Evolutionary conservation across 1,140 invertebrate species (phyloP).

Genomic region (Aethina tumida): DNA sequence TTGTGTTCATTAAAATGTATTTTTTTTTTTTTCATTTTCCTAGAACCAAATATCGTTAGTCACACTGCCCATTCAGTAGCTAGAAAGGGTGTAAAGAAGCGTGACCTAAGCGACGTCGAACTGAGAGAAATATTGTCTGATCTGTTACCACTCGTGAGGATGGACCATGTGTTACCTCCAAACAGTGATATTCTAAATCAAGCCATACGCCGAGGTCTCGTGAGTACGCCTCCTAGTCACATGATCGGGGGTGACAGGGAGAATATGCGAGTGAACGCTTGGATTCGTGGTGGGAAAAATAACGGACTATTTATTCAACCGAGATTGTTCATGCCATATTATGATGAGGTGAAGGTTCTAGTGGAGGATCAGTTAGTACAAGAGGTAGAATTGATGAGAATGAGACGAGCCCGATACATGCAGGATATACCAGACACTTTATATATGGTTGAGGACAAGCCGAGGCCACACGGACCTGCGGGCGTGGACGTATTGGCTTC

Average conservation of each 20-base stretch:
- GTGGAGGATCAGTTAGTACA: constrained; percentile 76
- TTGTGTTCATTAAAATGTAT: background rate
- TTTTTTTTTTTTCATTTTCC: constrained; percentile 18
- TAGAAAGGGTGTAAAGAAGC: constrained; percentile 73
- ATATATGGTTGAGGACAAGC: constrained; percentile 74
- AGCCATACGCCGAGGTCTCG: constrained; percentile 73
- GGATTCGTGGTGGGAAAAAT: constrained; percentile 69
- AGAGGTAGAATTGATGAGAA: constrained; percentile 64
- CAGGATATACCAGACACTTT: constrained; percentile 84
- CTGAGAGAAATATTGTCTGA: constrained; percentile 78
- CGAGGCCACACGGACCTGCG: constrained; percentile 43
- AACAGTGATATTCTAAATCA: constrained; percentile 70
- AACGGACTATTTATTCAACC: constrained; percentile 77
- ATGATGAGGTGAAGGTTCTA: constrained; percentile 85
- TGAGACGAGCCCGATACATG: constrained; percentile 52
- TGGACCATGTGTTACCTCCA: constrained; percentile 81
- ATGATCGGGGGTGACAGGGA: constrained; percentile 69
- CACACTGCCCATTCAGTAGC: constrained; percentile 86
- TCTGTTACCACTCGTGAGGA: constrained; percentile 69
- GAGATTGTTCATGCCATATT: constrained; percentile 85
- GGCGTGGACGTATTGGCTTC: constrained; percentile 50
- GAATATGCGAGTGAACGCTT: constrained; percentile 68
- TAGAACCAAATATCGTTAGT: constrained; percentile 83
- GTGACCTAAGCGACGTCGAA: constrained; percentile 79
- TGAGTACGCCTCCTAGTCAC: constrained; percentile 75